Conservation (phyloP, 2,888 invertebrate genomes). For the Drosophila pegasa region DNA sequence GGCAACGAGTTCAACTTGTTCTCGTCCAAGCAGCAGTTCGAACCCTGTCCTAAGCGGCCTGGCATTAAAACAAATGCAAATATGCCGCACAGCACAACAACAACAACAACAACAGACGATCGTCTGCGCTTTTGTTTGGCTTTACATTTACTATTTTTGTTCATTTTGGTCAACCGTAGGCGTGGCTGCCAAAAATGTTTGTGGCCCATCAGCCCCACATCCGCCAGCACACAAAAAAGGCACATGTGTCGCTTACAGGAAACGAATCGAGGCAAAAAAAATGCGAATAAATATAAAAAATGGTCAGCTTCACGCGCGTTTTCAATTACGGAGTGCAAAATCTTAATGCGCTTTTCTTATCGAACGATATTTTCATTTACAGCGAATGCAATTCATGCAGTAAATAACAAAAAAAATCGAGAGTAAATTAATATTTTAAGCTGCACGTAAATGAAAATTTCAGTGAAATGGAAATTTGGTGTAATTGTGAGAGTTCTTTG, state of each 20-base stretch:
- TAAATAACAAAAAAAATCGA: constrained; percentile 32
- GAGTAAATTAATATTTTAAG: constrained; percentile 46
- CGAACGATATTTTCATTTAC: constrained; percentile 38
- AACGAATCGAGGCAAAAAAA: constrained; percentile 8
- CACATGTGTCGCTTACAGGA: constrained; percentile 53
- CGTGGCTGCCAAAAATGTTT: constrained; percentile 51
- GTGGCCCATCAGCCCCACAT: constrained; percentile 12
- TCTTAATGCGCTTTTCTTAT: constrained; percentile 54
- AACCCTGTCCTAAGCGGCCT: constrained; percentile 51
- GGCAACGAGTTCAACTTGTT: constrained; percentile 63
- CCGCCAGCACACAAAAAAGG: constrained; percentile 9
- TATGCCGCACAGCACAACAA: constrained; percentile 59
- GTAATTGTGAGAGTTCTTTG: constrained; percentile 2
- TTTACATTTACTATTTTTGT: constrained; percentile 13
- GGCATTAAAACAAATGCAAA: constrained; percentile 74
- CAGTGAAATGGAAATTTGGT: constrained; percentile 11
- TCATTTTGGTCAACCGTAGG: constrained; percentile 15
- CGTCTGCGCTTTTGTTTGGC: constrained; percentile 60
- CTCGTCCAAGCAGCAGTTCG: constrained; percentile 14
- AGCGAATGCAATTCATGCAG: constrained; percentile 35
- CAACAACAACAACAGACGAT: constrained; percentile 46
- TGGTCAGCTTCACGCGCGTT: constrained; percentile 36
- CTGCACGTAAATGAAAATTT: constrained; percentile 11
- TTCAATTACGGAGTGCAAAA: constrained; percentile 45
- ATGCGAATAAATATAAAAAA: constrained; percentile 18